These are phyloP conservation scores for Acrossocheilus wenchowensis DNA, from an alignment of 2,797 vertebrate species.

Conservation along the genomic window DNA sequence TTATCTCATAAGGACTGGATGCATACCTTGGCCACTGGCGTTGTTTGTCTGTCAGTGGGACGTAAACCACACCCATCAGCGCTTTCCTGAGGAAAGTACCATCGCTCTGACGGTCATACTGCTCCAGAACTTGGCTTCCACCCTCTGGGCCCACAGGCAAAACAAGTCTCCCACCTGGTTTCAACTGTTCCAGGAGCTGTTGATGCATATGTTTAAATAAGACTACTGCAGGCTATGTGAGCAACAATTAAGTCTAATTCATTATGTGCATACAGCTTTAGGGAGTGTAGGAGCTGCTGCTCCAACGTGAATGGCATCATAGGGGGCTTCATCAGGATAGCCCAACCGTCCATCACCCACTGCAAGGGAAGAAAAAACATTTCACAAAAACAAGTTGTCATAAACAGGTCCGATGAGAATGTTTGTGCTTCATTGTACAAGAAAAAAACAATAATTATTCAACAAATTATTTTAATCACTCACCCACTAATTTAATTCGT, in stretches of 20 bases:
- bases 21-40: conserved; percentile 87
- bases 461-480: conserved; percentile 58
- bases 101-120: conserved; percentile 87
- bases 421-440: background rate
- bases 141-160: conserved; percentile 87
- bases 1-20: background rate
- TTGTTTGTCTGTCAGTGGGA: conserved; percentile 90
- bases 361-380: conserved; percentile 56
- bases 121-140: conserved; percentile 87
- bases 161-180: conserved; percentile 88
- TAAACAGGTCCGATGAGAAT: background rate
- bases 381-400: background rate
- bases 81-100: conserved; percentile 84
- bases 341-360: conserved; percentile 89
- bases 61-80: conserved; percentile 91
- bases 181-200: conserved; percentile 89
- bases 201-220: conserved; percentile 39
- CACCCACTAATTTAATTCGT: conserved; percentile 83
- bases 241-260: background rate
- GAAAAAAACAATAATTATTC: background rate
- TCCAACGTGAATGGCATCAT: conserved; percentile 91
- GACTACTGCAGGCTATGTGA: background rate
- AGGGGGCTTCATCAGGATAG: conserved; percentile 84
- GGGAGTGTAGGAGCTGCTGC: conserved; percentile 87
- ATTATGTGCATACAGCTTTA: conserved; percentile 77